Base-by-base conservation (phyloP, 1,140 invertebrate species). In the Geopemphigus sp. region DNA sequence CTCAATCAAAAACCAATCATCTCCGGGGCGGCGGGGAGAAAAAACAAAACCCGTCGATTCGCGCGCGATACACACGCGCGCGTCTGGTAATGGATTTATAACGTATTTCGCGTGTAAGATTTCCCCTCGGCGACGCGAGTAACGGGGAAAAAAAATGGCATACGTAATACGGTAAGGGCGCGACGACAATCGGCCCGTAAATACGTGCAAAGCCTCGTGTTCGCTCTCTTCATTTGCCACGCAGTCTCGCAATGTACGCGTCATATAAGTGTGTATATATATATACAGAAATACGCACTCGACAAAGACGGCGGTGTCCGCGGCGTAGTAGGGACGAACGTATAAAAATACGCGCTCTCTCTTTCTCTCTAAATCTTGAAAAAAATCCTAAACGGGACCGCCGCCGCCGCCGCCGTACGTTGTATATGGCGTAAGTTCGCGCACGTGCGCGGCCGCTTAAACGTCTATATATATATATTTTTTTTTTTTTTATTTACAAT, bases 1-100 rank as follows among this genome's bases (percentile, higher is more conserved):
- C 74, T 78, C 74, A 63, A 78, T 78, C 74, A 78, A 78, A 78
- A 78, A 78, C 74, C 74, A 78, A 78, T 78, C 74, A 78, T 61
- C 74, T 29, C 32, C 32, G 32, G 24, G 74, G n/a, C n/a, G n/a
- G n/a, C n/a, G n/a, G n/a, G 56, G n/a, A 39, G 61, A 76, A 76
- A 68, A 76, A 76, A 45, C 73, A 61, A 76, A 12, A 78, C 74
- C 22, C 74, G 57, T 76, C 73, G 54, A 74, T 57, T 74, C 72
- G 22, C 53, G 45, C 26, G 19, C 32, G 63, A 39, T 39, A 39
- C 8, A 39, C 3, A 39, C 8, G 3, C 32, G 32, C 24, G 61
- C 66, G 73, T 61, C 57, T 50, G 32, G 57, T 78, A 78, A 78
- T 78, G 74, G 74, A 78, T 78, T 78, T 78, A 78, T 78, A 78